Evolutionary conservation across 2,797 vertebrate genomes (phyloP), one percentile per base, ranked within the genome.

Genomic region (Synanceia verrucosa): DNA sequence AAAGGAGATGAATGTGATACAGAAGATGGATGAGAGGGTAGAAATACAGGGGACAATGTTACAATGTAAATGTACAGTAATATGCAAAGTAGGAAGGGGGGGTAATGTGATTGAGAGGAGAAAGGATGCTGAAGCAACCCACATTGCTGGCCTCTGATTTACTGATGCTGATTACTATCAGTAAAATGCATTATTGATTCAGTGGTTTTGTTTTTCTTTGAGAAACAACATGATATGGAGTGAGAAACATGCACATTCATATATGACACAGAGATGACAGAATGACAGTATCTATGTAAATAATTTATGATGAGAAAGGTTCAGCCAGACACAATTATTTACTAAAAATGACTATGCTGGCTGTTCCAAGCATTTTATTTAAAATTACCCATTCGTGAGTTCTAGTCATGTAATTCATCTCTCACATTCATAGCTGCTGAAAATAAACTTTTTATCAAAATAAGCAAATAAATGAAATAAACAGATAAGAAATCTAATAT

Each of bases 181-280:
- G 92, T 90, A 92, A 88, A 88, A 92, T 73, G 85, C 10, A 60
- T 59, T 92, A 95, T 94, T 92, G 94, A 95, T 94, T 92, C 68
- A 34, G n/a, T 16, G 48, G 91, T 81, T 89, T 87, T 70, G 75
- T 91, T 71, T 89, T 91, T 86, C 78, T 92, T 90, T 88, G 53
- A 65, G 21, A 74, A 79, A 51, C 36, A 47, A 51, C 51, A 63
- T 43, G n/a, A 70, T 34, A 31, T 14, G 36, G 83, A 93, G 91
- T 89, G 88, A 61, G 24, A 57, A 53, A 33, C 13, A 37, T 5
- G 8, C 9, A 47, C 86, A 90, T 87, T 90, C 83, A 88, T 83
- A 91, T 91, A 90, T 92, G 91, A 92, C 91, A 88, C 7, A 41
- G 16, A n/a, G 39, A 8, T 41, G 39, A 41, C 39, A 41, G 33